Conservation (phyloP, 2,113 vertebrate species). For the Ochotona curzoniae region DNA sequence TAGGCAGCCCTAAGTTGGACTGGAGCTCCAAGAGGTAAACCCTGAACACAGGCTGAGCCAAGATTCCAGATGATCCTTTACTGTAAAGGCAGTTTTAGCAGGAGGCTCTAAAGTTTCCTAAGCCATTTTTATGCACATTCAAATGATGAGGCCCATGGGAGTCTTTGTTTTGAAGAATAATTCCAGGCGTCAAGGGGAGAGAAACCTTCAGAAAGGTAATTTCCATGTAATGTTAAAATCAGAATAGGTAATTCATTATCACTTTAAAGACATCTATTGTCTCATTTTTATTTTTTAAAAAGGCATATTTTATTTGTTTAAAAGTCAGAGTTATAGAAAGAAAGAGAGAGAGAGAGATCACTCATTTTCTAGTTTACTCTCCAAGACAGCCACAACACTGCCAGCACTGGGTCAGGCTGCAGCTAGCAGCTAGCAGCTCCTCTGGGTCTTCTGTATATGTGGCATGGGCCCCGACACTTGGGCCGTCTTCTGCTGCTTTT, state of each 20-base stretch:
- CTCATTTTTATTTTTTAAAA: not conserved
- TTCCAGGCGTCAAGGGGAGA: not conserved
- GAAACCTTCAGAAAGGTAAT: not conserved
- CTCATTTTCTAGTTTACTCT: no score
- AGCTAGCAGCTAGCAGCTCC: no score
- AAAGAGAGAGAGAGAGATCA: no score
- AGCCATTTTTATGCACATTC: not conserved
- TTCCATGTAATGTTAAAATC: not conserved
- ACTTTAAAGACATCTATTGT: not conserved
- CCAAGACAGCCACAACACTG: no score
- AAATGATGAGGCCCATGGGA: not conserved
- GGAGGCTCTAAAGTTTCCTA: not conserved
- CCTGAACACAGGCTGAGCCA: not conserved
- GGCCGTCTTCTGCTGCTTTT: no score
- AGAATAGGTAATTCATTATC: not conserved
- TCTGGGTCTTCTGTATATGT: no score
- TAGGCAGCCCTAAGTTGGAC: not conserved
- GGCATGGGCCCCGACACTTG: no score
- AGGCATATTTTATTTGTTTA: no score
- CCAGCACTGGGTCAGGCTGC: no score
- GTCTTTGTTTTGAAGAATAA: not conserved
- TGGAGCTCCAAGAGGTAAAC: not conserved
- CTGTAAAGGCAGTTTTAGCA: not conserved
- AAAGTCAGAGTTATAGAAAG: no score
- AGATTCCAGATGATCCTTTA: not conserved